Base-by-base conservation (phyloP, 2,113 vertebrate species). In the Gyps fulvus region DNA sequence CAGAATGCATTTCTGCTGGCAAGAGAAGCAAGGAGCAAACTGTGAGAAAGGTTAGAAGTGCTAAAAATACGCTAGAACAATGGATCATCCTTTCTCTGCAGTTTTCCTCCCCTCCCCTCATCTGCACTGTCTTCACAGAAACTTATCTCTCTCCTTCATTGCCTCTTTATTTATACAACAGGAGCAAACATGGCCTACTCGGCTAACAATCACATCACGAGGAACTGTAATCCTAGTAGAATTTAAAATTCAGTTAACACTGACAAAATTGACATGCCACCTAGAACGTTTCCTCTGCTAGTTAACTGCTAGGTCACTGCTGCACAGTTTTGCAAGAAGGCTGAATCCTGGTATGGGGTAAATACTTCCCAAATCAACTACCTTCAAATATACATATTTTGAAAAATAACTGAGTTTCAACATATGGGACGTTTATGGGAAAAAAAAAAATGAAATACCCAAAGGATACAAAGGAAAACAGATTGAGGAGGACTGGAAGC, bases 21-120 rank as follows among this genome's bases (percentile, higher is more conserved):
- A 97, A 94, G 91, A 87, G 94, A 89, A 85, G 55, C 65, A 90
- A 86, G 80, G 7, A 84, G 42, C 85, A 90, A 94, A 84, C 83
- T 93, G 78, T 89, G 90, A 89, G 83, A 80, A 95, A 93, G 47
- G 80, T 79, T 96, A 81, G 52, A 91, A 87, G n/a, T 66, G 59
- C 69, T 96, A 95, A 94, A 97, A 94, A 92, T 95, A 91, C 25
- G 16, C 81, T 49, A 79, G 78, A 97, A 95, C 90, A 74, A 94
- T 65, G 67, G 77, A 92, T 89, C 89, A 84, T 71, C 65, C 55
- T 66, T 79, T 77, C 55, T 76, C 78, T 55, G 55, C 54, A 65
- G 42, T 93, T 94, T 84, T 25, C 69, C 45, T 70, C 61, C 32
- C 47, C 23, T 38, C 61, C 16, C 16, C 81, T 58, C 42, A 77